Evolutionary conservation across 2,888 invertebrate genomes (phyloP), one percentile per base, ranked within the genome.

Genomic region (Synergus itoensis): DNA sequence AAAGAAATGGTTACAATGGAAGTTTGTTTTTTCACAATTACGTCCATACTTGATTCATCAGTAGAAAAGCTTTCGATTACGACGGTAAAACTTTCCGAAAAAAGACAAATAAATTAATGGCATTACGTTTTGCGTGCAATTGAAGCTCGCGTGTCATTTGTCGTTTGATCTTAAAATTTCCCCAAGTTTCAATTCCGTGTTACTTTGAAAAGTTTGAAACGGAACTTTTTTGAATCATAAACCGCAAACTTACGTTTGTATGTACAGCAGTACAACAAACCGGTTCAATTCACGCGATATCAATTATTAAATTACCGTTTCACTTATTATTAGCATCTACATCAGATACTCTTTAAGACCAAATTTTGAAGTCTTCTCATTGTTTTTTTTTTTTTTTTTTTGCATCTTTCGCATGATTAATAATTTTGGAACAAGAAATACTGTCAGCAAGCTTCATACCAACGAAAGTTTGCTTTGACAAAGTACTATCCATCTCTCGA

Each of bases 211-310:
- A n/a, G n/a, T 45, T 45, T 45, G 64, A 41, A 69, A 45, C 67
- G 64, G 64, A 69, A 67, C 28, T 43, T 67, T 28, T 41, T 40
- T 64, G 64, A 36, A 40, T 41, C n/a, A 16, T 45, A 43, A 67
- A 67, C 5, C 18, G 41, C 41, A 43, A 21, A 67, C 12, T 43
- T 64, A 40, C 40, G 40, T 65, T 65, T 43, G 18, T 65, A 65
- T 41, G 18, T 65, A 8, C 65, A 43, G 36, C 65, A 65, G 18
- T 65, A 65, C 11, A 73, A 36, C n/a, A 67, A 82, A 82, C 80
- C 79, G 80, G 80, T 82, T 80, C 14, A 79, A 81, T 80, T 81
- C 78, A 77, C 79, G 80, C 76, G 77, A 78, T 67, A 79, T 79
- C 79, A 79, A 79, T 79, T 81, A 79, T 77, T 69, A 48, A 69